Evolutionary conservation across 2,113 vertebrate species (phyloP).

Genomic region (Ochotona princeps): DNA sequence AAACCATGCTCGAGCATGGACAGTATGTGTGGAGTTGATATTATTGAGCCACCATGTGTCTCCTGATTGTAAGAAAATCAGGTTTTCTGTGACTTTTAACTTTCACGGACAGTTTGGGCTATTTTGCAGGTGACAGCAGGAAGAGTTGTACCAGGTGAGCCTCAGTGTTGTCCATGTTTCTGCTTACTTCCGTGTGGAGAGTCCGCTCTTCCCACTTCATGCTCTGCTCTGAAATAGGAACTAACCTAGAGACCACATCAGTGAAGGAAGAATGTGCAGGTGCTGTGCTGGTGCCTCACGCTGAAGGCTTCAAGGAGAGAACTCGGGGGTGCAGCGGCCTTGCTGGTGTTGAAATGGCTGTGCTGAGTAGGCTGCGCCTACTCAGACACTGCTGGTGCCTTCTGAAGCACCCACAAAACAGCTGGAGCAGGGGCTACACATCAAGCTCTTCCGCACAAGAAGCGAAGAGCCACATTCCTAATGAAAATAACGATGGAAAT

Average conservation of each 20-base stretch:
- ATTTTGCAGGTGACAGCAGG: conserved; percentile 47
- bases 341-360: neutral
- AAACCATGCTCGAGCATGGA: neutral
- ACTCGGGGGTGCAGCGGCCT: neutral
- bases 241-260: conserved; percentile 32
- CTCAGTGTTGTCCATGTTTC: neutral
- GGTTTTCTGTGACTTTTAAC: conserved; percentile 20
- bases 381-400: neutral
- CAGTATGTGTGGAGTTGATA: neutral
- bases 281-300: neutral
- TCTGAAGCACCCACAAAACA: neutral
- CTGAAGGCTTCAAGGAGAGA: neutral
- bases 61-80: neutral
- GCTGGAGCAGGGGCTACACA: neutral
- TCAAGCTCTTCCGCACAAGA: neutral
- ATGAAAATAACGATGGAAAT: conserved; percentile 41
- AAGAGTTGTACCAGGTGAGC: neutral
- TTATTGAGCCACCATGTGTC: neutral
- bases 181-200: neutral
- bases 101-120: neutral
- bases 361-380: neutral
- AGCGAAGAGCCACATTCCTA: conserved; percentile 55
- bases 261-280: neutral
- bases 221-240: conserved; percentile 56
- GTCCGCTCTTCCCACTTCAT: accelerated